A percentile compares a stretch with the other conserved stretches of the same genome.
phyloP scores from a whole-genome alignment of 2,113 vertebrate genomes.

The Thymallus thymallus region DNA sequence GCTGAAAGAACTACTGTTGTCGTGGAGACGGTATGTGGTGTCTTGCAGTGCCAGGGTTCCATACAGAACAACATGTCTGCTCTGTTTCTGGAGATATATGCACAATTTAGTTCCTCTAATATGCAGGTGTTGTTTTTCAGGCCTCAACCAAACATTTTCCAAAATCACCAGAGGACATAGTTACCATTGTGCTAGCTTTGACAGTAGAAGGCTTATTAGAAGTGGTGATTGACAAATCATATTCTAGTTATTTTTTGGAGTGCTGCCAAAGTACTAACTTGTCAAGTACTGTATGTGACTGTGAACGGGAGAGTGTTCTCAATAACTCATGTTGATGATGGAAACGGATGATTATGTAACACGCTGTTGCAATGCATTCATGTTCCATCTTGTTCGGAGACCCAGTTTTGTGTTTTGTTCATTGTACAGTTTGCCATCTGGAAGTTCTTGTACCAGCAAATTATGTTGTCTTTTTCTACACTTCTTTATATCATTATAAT shows the following conservation, averaged over 20 bases:
- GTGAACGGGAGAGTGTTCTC: neutral
- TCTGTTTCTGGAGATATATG: neutral
- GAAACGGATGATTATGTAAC: neutral
- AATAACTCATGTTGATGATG: neutral
- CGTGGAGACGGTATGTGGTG: constrained; percentile 14
- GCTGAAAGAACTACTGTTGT: constrained; percentile 28
- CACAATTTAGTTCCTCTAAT: too few species aligned
- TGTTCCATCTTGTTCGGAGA: neutral
- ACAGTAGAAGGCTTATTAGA: too few species aligned
- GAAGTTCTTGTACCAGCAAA: neutral
- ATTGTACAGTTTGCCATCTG: neutral
- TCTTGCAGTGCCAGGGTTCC: constrained; percentile 22
- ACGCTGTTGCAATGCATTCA: neutral
- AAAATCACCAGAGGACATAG: too few species aligned
- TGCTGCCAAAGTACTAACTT: neutral
- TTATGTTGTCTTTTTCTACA: neutral
- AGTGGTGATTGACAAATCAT: too few species aligned
- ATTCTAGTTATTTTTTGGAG: neutral
- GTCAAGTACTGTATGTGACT: neutral
- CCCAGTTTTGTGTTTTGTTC: neutral
- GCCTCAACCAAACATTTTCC: too few species aligned
- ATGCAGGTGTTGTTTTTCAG: too few species aligned
- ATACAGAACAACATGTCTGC: neutral
- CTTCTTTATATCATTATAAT: too few species aligned
- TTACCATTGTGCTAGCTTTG: too few species aligned